phyloP scores from a whole-genome alignment of 2,797 vertebrate species.

The Sebastes itinus region DNA sequence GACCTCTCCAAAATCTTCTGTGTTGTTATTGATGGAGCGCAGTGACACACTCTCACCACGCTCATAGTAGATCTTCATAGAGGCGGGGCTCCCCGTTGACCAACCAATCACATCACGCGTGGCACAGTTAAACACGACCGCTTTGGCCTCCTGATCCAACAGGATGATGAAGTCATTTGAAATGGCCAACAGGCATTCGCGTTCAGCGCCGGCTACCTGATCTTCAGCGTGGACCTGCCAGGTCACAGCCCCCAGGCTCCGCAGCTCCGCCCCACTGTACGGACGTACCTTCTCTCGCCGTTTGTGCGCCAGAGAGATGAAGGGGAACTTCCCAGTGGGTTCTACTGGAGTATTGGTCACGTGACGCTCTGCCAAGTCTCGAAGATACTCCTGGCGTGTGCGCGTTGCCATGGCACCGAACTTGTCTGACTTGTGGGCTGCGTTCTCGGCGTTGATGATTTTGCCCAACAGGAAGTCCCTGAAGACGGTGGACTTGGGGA shows the following conservation, averaged over 20 bases:
- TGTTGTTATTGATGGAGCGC: conserved; percentile 91
- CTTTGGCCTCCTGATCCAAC: conserved; percentile 92
- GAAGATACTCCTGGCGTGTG: conserved; percentile 95
- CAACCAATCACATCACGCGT: conserved; percentile 96
- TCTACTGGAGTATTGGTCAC: conserved; percentile 95
- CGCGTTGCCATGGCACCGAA: conserved; percentile 97
- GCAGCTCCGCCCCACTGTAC: conserved; percentile 91
- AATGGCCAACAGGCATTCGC: conserved; percentile 91
- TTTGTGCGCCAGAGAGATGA: conserved; percentile 96
- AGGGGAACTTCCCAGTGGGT: conserved; percentile 93
- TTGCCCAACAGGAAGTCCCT: conserved; percentile 98
- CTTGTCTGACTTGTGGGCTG: conserved; percentile 97
- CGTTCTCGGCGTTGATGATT: conserved; percentile 97
- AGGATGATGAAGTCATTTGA: conserved; percentile 95
- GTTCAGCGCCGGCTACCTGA: conserved; percentile 90
- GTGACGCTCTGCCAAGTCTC: conserved; percentile 95
- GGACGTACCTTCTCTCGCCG: conserved; percentile 93
- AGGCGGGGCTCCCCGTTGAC: conserved; percentile 90
- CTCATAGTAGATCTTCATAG: conserved; percentile 96
- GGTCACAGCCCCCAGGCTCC: conserved; percentile 91
- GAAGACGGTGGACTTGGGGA: conserved; percentile 97
- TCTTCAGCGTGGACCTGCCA: conserved; percentile 94
- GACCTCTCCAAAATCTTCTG: conserved; percentile 95
- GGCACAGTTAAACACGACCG: conserved; percentile 94
- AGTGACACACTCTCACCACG: conserved; percentile 93